A percentile compares a stretch with the other conserved stretches of the same genome.
Evolutionary conservation across 1,140 invertebrate genomes (phyloP).

Genomic region (Temnothorax longispinosus): DNA sequence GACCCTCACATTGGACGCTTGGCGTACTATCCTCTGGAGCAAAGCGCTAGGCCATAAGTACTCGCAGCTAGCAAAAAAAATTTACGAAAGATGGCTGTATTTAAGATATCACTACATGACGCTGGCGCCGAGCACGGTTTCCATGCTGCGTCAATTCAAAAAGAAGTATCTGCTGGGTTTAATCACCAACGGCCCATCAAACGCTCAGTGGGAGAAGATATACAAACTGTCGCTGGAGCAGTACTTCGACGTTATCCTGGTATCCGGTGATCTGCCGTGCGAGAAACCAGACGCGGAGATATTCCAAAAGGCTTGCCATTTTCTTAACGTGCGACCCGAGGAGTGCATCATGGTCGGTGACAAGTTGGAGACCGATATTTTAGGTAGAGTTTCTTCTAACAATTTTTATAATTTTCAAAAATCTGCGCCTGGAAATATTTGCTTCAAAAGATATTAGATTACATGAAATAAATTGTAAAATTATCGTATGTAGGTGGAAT

Average conservation of each 20-base stretch:
- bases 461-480: background rate
- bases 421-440: conserved; percentile 15
- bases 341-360: conserved; percentile 95
- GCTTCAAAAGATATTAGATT: background rate
- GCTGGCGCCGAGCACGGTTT: conserved; percentile 88
- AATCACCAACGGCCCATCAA: conserved; percentile 94
- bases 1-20: conserved; percentile 89
- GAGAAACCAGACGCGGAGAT: conserved; percentile 93
- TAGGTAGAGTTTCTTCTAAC: conserved; percentile 75
- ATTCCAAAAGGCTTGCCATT: conserved; percentile 91
- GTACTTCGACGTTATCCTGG: conserved; percentile 92
- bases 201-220: conserved; percentile 95
- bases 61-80: conserved; percentile 89
- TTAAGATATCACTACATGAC: conserved; percentile 91
- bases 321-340: conserved; percentile 89
- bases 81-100: conserved; percentile 91
- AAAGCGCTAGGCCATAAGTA: conserved; percentile 91
- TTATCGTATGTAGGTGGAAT: conserved; percentile 88
- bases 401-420: conserved; percentile 34
- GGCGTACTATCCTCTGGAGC: conserved; percentile 91
- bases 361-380: conserved; percentile 94
- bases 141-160: conserved; percentile 88
- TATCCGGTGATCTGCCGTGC: conserved; percentile 93
- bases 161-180: conserved; percentile 91
- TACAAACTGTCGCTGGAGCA: conserved; percentile 88